phyloP scores from a whole-genome alignment of 2,113 vertebrate genomes.

The Gambusia holbrooki region DNA sequence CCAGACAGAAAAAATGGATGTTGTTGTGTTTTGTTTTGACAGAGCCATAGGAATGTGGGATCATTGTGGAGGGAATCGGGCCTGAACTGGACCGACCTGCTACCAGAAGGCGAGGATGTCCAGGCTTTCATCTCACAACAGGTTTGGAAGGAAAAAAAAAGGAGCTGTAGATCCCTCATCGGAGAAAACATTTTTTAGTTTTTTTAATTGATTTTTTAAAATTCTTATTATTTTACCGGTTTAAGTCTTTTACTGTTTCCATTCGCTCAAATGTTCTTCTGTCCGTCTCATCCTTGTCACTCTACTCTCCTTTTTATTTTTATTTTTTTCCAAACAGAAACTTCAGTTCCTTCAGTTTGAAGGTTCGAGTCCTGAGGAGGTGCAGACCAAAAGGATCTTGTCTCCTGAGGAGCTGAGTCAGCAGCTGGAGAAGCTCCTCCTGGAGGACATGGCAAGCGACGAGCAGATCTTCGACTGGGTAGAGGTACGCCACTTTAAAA shows the following conservation, averaged over 20 bases:
- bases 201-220: neutral
- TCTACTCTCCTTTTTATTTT: neutral
- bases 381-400: conserved; percentile 83
- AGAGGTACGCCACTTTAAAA: conserved; percentile 82
- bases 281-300: neutral
- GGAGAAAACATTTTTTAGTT: neutral
- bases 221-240: neutral
- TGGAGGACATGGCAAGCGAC: conserved; percentile 92
- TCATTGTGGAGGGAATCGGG: conserved; percentile 92
- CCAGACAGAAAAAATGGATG: conserved; percentile 18
- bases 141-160: conserved; percentile 69
- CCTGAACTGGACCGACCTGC: conserved; percentile 89
- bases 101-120: conserved; percentile 91
- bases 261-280: neutral
- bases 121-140: conserved; percentile 91
- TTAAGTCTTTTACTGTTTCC: too few relatives aligned
- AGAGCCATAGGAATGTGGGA: conserved; percentile 98
- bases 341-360: conserved; percentile 90
- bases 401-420: conserved; percentile 88
- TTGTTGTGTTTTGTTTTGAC: conserved; percentile 31
- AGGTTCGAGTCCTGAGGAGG: conserved; percentile 81
- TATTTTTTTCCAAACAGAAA: conserved; percentile 79
- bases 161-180: neutral
- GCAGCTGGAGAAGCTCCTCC: conserved; percentile 91
- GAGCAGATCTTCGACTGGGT: conserved; percentile 99